Conservation (phyloP, 2,113 vertebrate genomes). For the Percopsis transmontana region DNA sequence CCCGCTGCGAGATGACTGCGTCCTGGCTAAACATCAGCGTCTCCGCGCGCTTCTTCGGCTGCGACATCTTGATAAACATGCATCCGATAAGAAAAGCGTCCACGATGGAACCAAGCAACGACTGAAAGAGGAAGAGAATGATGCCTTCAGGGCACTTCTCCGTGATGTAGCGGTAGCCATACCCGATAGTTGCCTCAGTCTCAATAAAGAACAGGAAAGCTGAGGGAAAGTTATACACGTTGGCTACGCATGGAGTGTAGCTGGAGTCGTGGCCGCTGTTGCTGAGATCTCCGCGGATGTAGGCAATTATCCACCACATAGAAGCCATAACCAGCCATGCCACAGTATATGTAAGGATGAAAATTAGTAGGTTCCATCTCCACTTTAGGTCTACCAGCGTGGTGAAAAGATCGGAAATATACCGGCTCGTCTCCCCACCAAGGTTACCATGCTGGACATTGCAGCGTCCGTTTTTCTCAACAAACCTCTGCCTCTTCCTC, state of each 20-base stretch:
- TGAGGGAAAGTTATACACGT: slow-evolving; percentile 90
- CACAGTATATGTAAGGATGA: slow-evolving; percentile 86
- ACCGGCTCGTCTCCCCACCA: slow-evolving; percentile 85
- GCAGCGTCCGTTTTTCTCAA: slow-evolving; percentile 90
- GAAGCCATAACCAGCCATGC: slow-evolving; percentile 90
- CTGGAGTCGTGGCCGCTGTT: slow-evolving; percentile 71
- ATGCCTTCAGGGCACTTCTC: slow-evolving; percentile 89
- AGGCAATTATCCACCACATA: slow-evolving; percentile 92
- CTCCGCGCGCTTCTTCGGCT: slow-evolving; percentile 90
- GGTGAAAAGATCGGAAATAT: slow-evolving; percentile 88
- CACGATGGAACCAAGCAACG: slow-evolving; percentile 86
- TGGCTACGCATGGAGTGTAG: slow-evolving; percentile 86
- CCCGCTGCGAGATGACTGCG: slow-evolving; percentile 85
- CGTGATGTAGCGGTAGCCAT: slow-evolving; percentile 86
- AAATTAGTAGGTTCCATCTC: slow-evolving; percentile 90
- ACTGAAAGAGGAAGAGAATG: slow-evolving; percentile 89
- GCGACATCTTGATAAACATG: slow-evolving; percentile 94
- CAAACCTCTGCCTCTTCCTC: slow-evolving; percentile 85
- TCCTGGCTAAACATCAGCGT: slow-evolving; percentile 89
- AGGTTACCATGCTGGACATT: slow-evolving; percentile 90
- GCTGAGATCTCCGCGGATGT: slow-evolving; percentile 84
- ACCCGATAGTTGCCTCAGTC: slow-evolving; percentile 89
- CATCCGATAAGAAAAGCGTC: slow-evolving; percentile 90
- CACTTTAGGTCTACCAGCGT: slow-evolving; percentile 91
- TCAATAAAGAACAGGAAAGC: slow-evolving; percentile 91